Evolutionary conservation across 2,797 vertebrate species (phyloP).

Genomic region (Poeciliopsis presidionis): DNA sequence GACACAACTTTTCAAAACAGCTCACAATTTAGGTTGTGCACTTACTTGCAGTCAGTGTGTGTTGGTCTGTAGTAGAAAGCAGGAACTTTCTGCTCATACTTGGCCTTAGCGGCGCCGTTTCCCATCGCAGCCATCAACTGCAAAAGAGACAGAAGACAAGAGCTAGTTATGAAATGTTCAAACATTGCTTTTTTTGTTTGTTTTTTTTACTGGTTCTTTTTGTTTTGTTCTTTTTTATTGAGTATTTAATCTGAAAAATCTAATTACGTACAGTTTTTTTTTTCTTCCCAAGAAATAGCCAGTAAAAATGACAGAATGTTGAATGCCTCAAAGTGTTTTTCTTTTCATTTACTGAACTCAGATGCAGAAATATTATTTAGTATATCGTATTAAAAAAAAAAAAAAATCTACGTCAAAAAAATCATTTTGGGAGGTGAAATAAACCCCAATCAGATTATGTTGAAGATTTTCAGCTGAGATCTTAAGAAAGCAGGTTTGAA

Average conservation of each 20-base stretch:
- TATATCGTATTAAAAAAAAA: neutral
- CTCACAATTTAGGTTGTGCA: neutral
- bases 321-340: neutral
- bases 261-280: neutral
- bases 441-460: neutral
- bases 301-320: neutral
- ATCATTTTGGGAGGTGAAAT: neutral
- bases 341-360: neutral
- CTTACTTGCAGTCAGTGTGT: constrained; percentile 94
- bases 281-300: neutral
- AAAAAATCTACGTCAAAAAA: neutral
- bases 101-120: constrained; percentile 87
- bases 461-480: neutral
- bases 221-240: neutral
- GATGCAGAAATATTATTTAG: neutral
- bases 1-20: neutral
- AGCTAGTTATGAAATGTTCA: neutral
- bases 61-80: constrained; percentile 95
- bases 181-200: neutral
- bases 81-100: constrained; percentile 92
- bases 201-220: too few relatives aligned
- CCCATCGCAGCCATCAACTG: constrained; percentile 91
- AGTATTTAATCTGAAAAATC: neutral
- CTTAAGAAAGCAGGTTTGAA: neutral
- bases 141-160: constrained; percentile 34